Evolutionary conservation across 2,888 invertebrate species (phyloP).

Genomic region (Lypha dubia): DNA sequence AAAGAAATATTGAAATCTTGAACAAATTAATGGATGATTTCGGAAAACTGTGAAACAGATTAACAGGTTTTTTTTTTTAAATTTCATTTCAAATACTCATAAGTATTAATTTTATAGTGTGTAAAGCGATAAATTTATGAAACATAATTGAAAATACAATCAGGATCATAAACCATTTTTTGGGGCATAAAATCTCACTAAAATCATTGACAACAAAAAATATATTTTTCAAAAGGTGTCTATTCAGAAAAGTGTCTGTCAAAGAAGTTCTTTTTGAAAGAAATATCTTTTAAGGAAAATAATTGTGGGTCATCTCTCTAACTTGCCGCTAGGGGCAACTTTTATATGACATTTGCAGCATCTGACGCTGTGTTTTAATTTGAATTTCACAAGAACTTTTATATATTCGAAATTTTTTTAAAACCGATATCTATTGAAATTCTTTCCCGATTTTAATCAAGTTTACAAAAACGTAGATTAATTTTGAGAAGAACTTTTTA

Average conservation of each 20-base stretch:
- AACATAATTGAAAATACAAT: neutral
- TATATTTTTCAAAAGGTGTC: neutral
- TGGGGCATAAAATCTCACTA: no score
- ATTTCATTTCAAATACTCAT: constrained; percentile 72
- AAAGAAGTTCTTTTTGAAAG: neutral
- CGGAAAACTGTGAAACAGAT: constrained; percentile 81
- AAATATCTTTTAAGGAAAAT: neutral
- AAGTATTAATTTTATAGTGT: constrained; percentile 80
- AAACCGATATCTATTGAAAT: no score
- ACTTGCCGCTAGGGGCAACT: no score
- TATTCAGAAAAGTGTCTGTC: neutral
- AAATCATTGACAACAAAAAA: no score
- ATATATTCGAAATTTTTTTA: no score
- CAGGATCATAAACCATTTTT: neutral
- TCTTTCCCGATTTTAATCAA: no score
- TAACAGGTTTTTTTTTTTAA: constrained; percentile 64
- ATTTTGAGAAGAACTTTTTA: no score
- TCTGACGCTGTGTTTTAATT: no score
- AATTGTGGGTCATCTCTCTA: no score
- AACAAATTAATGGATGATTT: constrained; percentile 68
- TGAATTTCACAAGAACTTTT: no score
- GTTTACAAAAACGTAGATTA: no score
- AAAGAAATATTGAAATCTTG: neutral
- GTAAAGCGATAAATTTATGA: neutral
- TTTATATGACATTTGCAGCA: no score